Evolutionary conservation across 1,140 invertebrate genomes (phyloP).

Genomic region (Psix sp.): DNA sequence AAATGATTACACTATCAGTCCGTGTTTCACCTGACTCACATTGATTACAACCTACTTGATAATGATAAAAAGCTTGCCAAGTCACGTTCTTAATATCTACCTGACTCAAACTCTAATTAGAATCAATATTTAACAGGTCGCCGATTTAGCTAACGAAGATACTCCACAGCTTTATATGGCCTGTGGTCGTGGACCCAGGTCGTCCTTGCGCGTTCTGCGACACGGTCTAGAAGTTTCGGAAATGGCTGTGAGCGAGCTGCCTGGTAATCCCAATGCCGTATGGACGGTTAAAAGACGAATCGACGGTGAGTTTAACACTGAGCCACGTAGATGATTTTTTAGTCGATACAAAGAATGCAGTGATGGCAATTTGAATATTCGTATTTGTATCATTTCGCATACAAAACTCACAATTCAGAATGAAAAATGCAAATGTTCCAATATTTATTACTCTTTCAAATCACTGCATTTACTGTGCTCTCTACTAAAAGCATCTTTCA

Average conservation of each 20-base stretch:
- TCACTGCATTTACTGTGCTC: too few relatives aligned
- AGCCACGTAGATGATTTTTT: background rate
- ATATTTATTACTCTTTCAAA: too few relatives aligned
- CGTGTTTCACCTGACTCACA: constrained; percentile 57
- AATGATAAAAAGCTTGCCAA: constrained; percentile 30
- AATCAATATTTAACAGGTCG: constrained; percentile 75
- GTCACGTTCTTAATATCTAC: too few relatives aligned
- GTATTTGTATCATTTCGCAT: too few relatives aligned
- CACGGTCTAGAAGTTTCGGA: constrained; percentile 99
- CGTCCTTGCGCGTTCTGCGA: constrained; percentile 92
- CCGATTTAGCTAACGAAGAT: constrained; percentile 88
- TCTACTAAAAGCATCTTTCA: too few relatives aligned
- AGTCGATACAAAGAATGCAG: background rate
- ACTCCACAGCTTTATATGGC: constrained; percentile 98
- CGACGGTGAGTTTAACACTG: constrained; percentile 87
- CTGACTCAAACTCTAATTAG: background rate
- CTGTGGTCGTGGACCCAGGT: constrained; percentile 96
- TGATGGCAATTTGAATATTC: too few relatives aligned
- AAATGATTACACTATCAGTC: constrained; percentile 55
- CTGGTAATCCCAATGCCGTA: constrained; percentile 99
- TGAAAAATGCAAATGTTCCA: too few relatives aligned
- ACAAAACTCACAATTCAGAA: too few relatives aligned
- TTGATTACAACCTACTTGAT: constrained; percentile 50
- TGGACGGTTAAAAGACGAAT: constrained; percentile 98
- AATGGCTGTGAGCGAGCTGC: constrained; percentile 99